Conservation (phyloP, 64 coral and sea anemone species). For the Acropora tenuis region DNA sequence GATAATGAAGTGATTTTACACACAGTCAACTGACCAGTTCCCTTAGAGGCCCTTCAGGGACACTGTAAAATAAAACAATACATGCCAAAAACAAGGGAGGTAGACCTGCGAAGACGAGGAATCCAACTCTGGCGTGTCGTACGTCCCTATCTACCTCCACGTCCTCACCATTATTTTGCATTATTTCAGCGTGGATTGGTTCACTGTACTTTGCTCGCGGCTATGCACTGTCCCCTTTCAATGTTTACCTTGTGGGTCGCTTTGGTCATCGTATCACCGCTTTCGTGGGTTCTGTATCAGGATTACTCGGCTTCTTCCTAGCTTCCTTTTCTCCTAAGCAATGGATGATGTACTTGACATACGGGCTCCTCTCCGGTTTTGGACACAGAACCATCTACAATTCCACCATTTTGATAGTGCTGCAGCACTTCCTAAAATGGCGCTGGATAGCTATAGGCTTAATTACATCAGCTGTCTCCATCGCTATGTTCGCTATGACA, state of each 20-base stretch:
- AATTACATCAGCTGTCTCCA: neutral
- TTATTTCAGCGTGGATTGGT: slow-evolving; percentile 44
- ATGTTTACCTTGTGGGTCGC: slow-evolving; percentile 7
- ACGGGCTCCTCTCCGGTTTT: slow-evolving; percentile 31
- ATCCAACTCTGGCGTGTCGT: no score
- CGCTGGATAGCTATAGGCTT: slow-evolving; percentile 31
- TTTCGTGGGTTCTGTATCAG: slow-evolving; percentile 8
- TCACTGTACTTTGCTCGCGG: slow-evolving; percentile 14
- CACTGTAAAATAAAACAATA: no score
- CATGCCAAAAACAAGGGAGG: no score
- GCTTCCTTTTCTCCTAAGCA: slow-evolving; percentile 1
- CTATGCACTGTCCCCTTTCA: slow-evolving; percentile 5
- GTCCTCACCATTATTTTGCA: neutral
- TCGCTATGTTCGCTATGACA: slow-evolving; percentile 50
- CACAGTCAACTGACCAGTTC: no score
- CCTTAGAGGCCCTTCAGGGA: no score
- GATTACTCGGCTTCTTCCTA: slow-evolving; percentile 22
- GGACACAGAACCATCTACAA: slow-evolving; percentile 20
- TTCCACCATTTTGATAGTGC: slow-evolving; percentile 25
- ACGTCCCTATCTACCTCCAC: neutral
- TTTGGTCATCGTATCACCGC: slow-evolving; percentile 33
- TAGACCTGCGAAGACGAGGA: no score
- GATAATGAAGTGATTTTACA: no score
- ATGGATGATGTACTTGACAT: slow-evolving; percentile 39
- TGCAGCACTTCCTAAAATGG: slow-evolving; percentile 66